Base-by-base conservation (phyloP, 1,140 invertebrate genomes). In the Drosophila pandora region DNA sequence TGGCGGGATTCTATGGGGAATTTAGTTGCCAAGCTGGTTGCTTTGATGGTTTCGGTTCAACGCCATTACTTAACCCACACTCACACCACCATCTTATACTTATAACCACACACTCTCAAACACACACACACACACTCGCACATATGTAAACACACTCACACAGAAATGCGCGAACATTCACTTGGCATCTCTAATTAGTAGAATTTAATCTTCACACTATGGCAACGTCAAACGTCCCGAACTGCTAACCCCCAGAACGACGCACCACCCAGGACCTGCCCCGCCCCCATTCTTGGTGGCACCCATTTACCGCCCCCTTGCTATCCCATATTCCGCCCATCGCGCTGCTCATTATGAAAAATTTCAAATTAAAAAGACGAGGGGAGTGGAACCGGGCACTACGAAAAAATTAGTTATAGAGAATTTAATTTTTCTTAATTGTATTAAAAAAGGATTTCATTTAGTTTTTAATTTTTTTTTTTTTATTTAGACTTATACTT, bases 171-270 rank as follows among this genome's bases (percentile, higher is more conserved):
- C 78, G 78, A 85, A 87, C 82, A 85, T 82, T 78, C 83, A 88
- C 83, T 88, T 77, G 83, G 85, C 83, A 87, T 88, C 83, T 88
- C 83, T 88, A 88, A 88, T 88, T 88, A 88, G 83, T 88, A 79
- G 83, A 88, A 88, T 88, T 88, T 88, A 88, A 88, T 88, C 83
- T 88, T 88, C 83, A 88, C 83, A 88, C 83, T 88, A 88, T 88
- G 83, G 83, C 83, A 88, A 88, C 83, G 82, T 71, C 78, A 85
- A 76, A 67, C 61, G 57, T 63, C 70, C 55, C 65, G 63, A 69
- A 69, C 65, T 55, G 64, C 49, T 34, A 65, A 32, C 45, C 30
- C 62, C 43, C 43, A 30, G 8, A 12, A 13, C 53, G 17, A 17
- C 25, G 25, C 25, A 6, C 25, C 25, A 6, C 25, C 25, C 25